Evolutionary conservation across 2,113 vertebrate genomes (phyloP).

Genomic region (Microcebus jonahi): DNA sequence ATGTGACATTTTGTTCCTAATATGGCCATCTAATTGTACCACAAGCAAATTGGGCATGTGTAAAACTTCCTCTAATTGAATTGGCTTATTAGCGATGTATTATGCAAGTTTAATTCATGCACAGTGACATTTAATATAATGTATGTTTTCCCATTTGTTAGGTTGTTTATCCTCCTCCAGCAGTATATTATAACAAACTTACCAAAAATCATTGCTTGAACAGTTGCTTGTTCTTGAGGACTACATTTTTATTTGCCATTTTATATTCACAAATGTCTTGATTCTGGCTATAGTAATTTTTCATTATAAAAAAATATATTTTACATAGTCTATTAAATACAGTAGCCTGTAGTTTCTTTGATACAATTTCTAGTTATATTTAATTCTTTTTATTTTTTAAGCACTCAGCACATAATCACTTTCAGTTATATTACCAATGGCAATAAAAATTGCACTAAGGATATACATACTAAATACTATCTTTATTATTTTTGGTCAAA

Average conservation of each 20-base stretch:
- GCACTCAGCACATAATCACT: background rate
- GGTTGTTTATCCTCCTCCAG: background rate
- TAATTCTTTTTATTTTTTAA: constrained; percentile 12
- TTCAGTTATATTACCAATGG: background rate
- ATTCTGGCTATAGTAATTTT: background rate
- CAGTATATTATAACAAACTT: background rate
- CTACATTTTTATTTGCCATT: background rate
- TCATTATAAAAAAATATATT: constrained; percentile 19
- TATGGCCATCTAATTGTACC: background rate
- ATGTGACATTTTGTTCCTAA: background rate
- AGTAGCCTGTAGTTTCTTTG: background rate
- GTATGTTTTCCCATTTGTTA: background rate
- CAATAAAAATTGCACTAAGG: background rate
- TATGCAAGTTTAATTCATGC: constrained; percentile 34
- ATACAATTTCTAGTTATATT: background rate
- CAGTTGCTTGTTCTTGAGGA: background rate
- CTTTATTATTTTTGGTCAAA: background rate
- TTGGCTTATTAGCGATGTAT: background rate
- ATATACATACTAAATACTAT: background rate
- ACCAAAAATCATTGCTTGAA: background rate
- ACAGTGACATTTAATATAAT: constrained; percentile 37
- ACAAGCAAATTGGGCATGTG: background rate
- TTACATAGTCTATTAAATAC: background rate
- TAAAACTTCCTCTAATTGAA: background rate
- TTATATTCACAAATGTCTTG: background rate